Base-by-base conservation (phyloP, 2,113 vertebrate species). In the Sebastes schlegelii region DNA sequence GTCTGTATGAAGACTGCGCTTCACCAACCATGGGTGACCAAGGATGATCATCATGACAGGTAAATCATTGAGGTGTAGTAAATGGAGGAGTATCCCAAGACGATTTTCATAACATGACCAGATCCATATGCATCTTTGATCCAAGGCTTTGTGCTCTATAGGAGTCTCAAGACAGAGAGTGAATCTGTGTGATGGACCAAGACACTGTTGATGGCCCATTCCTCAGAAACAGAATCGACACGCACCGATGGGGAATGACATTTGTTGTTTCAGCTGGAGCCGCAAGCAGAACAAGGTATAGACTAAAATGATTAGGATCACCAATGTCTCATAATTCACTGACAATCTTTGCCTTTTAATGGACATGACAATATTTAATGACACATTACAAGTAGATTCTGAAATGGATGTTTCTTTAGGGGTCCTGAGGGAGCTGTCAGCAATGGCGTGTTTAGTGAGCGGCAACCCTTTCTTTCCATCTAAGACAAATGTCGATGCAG, bases 31-130 rank as follows among this genome's bases (percentile, higher is more conserved):
- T 34, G 17, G 45, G 69, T 54, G n/a, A 71, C 55, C 52, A 54
- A 60, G 45, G 49, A 57, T 84, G 77, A 81, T 64, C 52, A 55
- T n/a, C 23, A 54, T 81, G 77, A 65, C 63, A 80, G 55, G 34
- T 71, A 68, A 58, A 58, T 60, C 74, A 82, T 5, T 54, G 40
- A 48, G 21, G 43, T 73, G 57, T 49, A 74, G 57, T 49, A 74
- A 74, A 62, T 26, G 14, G 26, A 45, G 26, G 34, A 45, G 5
- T 14, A 45, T 19, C 17, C 7, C 12, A 49, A 69, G 45, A 42
- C 6, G n/a, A 65, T 61, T 74, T 48, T 4, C 34, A 12, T 23
- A 43, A 69, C 4, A 10, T 42, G 19, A 49, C 8, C 16, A 43
- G 26, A 64, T 77, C 48, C 49, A 46, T 23, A 61, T 1, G 1